Base-by-base conservation (phyloP, 2,888 invertebrate genomes). In the Chelonus formosanus region DNA sequence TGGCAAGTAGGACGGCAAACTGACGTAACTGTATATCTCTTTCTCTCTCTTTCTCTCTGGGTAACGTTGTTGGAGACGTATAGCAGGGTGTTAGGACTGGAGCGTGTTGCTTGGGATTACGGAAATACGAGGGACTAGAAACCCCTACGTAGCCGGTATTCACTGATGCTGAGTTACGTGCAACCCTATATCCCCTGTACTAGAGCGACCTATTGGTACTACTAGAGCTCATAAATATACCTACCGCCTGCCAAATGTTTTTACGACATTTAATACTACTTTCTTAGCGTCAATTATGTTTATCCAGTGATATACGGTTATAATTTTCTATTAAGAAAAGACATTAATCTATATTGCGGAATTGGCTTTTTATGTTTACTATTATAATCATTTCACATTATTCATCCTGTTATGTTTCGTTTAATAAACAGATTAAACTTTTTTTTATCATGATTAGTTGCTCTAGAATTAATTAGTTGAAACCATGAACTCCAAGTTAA, bases 101-200 rank as follows among this genome's bases (percentile, higher is more conserved):
- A 67, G 72, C 74, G 79, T 78, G 81, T 80, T 80, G 79, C 68
- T 70, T 69, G 74, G 83, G 83, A 83, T 83, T 83, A 83, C 81
- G 76, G 78, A 77, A 75, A 76, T 74, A 71, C 73, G 65, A 69
- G 70, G 69, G 70, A 64, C 65, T 67, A 71, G 72, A 74, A 70
- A 67, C n/a, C 48, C n/a, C 48, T 5, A 48, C 10, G 48, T 20
- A 20, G 73, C 52, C 58, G 44, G 61, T 63, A 67, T 66, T 67
- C 68, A 73, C 79, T 83, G 83, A 83, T 83, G 82, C 82, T 83
- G 82, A 84, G 80, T 83, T 84, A 84, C 83, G 80, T 78, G 72
- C 77, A 68, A 66, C 64, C 74, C 78, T 83, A 80, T 82, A 83
- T 82, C 83, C 82, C 79, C 72, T 63, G 75, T 73, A 78, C 44